Evolutionary conservation across 2,888 invertebrate species (phyloP), one percentile per base, ranked within the genome.

Genomic region (Thelaira solivaga): DNA sequence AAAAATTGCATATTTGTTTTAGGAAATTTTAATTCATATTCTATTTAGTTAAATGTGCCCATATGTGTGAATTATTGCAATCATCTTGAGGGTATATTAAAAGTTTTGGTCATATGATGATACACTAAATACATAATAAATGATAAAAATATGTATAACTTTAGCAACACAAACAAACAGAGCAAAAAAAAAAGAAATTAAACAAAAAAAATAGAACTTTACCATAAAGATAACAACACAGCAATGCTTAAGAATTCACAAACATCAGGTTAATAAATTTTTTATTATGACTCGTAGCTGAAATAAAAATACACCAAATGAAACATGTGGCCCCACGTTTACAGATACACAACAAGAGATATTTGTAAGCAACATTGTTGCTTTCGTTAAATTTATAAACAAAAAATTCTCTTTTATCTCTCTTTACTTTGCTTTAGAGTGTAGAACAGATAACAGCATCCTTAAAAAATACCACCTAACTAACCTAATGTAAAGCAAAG

Each of bases 121-220:
- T 65, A 53, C 61, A 74, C 65, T 74, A 65, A 78, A 74, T 78
- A 65, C 64, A 77, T 73, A 68, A 77, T 64, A 73, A 59, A 77
- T 73, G 64, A 73, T 22, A 62, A n/a, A n/a, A n/a, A n/a, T n/a
- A n/a, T n/a, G n/a, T 57, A 69, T 45, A 69, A 41, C 18, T 59
- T 31, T 11, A 47, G 39, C 36, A 26, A 11, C 65, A 39, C 18
- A 26, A 69, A 13, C 31, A 45, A 31, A 29, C 18, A 39, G 61
- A 24, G 55, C 26, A 36, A 20, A 16, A 26, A 8, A 41, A 67
- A 11, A 10, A 53, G 43, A 34, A 26, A 10, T 47, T n/a, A 16
- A 16, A 39, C 8, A 43, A 34, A 22, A 51, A 16, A 2, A 41
- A n/a, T n/a, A 43, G 5, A 71, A 65, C n/a, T 59, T 53, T 34